Base-by-base conservation (phyloP, 1,140 invertebrate genomes). In the Heliconius eleuchia region DNA sequence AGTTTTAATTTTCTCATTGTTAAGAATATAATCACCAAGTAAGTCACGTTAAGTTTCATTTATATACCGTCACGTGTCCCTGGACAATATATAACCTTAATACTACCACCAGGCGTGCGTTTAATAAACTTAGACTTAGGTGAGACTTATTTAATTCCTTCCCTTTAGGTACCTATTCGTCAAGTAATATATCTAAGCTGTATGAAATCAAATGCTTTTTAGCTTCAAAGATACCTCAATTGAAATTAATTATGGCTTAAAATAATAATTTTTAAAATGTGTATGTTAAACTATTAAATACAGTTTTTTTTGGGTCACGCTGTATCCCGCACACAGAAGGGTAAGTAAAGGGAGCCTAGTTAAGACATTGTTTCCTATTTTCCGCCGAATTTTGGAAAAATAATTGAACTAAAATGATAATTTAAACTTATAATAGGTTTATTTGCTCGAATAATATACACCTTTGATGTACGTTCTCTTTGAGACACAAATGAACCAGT, bases 101-200 rank as follows among this genome's bases (percentile, higher is more conserved):
- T 27, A 8, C 23, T 13, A 27, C 23, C 60, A 19, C 23, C 60
- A 19, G n/a, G 55, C 55, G 55, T 57, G 7, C 55, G 55, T 57
- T 57, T 66, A 66, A 66, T 66, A 66, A 66, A 30, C 23, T 66
- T 66, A 66, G 60, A 66, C 60, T 66, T 66, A 66, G 9, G 60
- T 66, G 60, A 66, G 60, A 66, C 60, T 66, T 66, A 66, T 30
- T 66, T 66, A 66, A 66, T 66, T 66, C 23, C 27, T 66, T 66
- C 60, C 3, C 13, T 27, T n/a, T 27, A n/a, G 60, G 60, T 27
- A 66, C 0, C 42, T 16, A 46, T 11, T 66, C 60, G 11, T 11
- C 23, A 23, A 66, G 60, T 30, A 27, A 27, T 27, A n/a, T 27
- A 11, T 27, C 11, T 66, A 16, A 16, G n/a, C n/a, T 27, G 3